Evolutionary conservation across 2,888 invertebrate genomes (phyloP), one percentile per base, ranked within the genome.

Genomic region (Lasioglossum morio): DNA sequence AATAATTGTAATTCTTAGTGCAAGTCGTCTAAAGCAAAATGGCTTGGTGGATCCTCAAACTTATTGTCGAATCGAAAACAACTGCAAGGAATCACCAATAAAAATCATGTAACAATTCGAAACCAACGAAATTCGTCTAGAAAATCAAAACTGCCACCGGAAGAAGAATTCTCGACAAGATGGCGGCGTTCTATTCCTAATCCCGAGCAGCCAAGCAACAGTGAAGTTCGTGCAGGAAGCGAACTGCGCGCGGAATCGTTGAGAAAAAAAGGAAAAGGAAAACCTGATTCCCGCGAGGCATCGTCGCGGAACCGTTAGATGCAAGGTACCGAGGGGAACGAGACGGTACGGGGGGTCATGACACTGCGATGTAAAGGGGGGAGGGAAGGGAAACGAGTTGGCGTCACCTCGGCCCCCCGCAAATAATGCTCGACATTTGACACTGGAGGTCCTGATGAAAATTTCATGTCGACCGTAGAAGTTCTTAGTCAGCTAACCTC

Each of bases 371-470:
- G 34, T 34, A 66, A n/a, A n/a, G n/a, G n/a, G n/a, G n/a, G n/a
- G n/a, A n/a, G n/a, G n/a, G n/a, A n/a, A n/a, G n/a, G n/a, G n/a
- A n/a, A n/a, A n/a, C n/a, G n/a, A n/a, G n/a, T n/a, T n/a, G 34
- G 19, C 19, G 4, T 12, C 30, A 12, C 19, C 34, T 53, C 77
- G 46, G 53, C 43, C 16, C 3, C 43, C n/a, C 8, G 2, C 34
- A 57, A 23, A 4, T 27, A 75, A 72, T 34, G 53, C 34, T 23
- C 30, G n/a, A 63, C 48, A 70, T 37, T 74, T 76, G 82, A 76
- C 79, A 66, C n/a, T 23, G 7, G 37, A 5, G 48, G 10, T 40
- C 12, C 0, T 19, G 23, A 37, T 74, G 46, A n/a, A 84, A 70
- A 77, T 80, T 72, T 69, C 63, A 83, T 66, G 63, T 10, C 10